Evolutionary conservation across 2,888 invertebrate genomes (phyloP).

Genomic region (Drosophila paranaensis): DNA sequence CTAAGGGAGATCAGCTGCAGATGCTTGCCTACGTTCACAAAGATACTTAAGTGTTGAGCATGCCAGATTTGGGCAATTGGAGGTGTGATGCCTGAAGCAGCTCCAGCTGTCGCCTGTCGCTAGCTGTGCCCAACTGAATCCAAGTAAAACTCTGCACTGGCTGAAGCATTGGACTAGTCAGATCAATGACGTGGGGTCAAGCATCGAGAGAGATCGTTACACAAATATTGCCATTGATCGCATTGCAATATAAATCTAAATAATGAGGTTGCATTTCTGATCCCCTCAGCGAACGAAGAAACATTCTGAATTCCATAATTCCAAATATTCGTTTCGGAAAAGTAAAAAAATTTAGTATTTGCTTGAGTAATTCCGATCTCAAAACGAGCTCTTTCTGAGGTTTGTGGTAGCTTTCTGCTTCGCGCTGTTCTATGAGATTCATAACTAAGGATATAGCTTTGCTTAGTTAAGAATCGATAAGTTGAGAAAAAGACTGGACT

Average conservation of each 20-base stretch:
- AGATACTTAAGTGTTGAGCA: neutral
- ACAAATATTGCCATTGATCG: neutral
- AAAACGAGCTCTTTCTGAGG: no score
- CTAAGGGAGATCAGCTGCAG: slow-evolving; percentile 11
- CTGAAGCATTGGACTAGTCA: no score
- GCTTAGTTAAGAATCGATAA: no score
- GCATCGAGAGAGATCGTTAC: neutral
- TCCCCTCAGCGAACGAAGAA: neutral
- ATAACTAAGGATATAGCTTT: no score
- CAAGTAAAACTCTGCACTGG: neutral
- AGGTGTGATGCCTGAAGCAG: neutral
- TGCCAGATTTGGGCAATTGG: slow-evolving; percentile 13
- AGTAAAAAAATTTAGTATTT: no score
- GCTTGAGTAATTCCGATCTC: no score
- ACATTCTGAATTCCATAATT: neutral
- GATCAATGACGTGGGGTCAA: slow-evolving; percentile 15
- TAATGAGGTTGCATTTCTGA: neutral
- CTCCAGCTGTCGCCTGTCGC: slow-evolving; percentile 29
- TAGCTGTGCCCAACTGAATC: neutral
- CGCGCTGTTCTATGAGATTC: no score
- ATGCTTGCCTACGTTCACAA: neutral
- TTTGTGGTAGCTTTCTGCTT: no score
- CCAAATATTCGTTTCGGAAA: neutral
- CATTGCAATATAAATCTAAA: neutral
- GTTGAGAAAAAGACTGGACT: no score